A percentile compares a stretch with the other conserved stretches of the same genome.
Conservation (phyloP, 2,888 invertebrate genomes). For the Augochlorella aurata region DNA sequence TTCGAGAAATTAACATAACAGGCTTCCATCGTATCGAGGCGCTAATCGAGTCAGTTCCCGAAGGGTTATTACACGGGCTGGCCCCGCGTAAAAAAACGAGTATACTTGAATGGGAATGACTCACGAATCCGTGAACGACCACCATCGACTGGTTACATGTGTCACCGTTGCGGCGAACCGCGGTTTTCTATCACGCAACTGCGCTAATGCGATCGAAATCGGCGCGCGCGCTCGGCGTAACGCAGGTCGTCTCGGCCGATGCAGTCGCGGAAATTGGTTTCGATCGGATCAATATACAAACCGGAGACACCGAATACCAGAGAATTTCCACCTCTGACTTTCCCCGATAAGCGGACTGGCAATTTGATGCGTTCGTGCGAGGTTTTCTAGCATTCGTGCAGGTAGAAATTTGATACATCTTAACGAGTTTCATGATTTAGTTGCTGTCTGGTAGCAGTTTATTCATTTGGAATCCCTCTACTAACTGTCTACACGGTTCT, state of each 20-base stretch:
- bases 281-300: background rate
- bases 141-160: conserved; percentile 30
- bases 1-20: conserved; percentile 8
- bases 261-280: background rate
- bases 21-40: conserved; percentile 10
- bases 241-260: conserved; percentile 8
- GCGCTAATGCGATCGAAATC: conserved; percentile 20
- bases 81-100: background rate
- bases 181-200: conserved; percentile 41
- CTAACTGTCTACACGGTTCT: no score
- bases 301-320: no score
- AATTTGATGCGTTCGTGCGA: background rate
- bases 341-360: conserved; percentile 1
- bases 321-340: background rate
- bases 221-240: background rate
- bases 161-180: conserved; percentile 49
- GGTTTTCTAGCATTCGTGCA: background rate
- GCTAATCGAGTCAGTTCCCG: conserved; percentile 1
- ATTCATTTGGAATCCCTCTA: background rate
- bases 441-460: background rate
- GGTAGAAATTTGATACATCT: background rate
- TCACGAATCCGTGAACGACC: conserved; percentile 8
- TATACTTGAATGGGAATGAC: conserved; percentile 17
- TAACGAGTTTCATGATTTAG: background rate
- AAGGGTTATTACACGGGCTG: conserved; percentile 6